Evolutionary conservation across 2,888 invertebrate genomes (phyloP).

Genomic region (Xylota sylvarum): DNA sequence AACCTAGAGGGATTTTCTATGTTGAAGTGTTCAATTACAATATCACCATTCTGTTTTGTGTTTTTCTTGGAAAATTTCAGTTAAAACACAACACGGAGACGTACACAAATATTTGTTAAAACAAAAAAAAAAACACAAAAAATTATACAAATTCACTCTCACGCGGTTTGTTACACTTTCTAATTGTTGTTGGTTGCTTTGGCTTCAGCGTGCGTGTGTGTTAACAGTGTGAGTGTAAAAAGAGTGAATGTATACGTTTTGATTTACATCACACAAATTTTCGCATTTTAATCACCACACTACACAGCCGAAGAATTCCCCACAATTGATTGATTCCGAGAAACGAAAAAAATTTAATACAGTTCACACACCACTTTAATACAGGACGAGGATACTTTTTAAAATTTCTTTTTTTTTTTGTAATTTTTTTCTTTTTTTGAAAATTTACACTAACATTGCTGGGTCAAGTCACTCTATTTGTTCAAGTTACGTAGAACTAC

Average conservation of each 20-base stretch:
- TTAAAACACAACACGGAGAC: constrained; percentile 7
- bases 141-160: constrained; percentile 21
- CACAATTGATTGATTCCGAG: constrained; percentile 46
- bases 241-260: constrained; percentile 15
- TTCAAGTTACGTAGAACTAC: constrained; percentile 46
- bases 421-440: constrained; percentile 4
- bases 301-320: constrained; percentile 10
- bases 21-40: background rate
- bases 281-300: constrained; percentile 37
- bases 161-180: constrained; percentile 53
- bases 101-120: background rate
- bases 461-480: constrained; percentile 11
- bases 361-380: background rate
- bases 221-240: constrained; percentile 1
- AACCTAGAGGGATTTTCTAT: constrained; percentile 44
- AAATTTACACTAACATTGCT: constrained; percentile 2
- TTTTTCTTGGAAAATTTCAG: background rate
- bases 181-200: constrained; percentile 45
- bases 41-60: background rate
- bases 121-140: no score
- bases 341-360: background rate
- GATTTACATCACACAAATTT: constrained; percentile 54
- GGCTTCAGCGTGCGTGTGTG: background rate
- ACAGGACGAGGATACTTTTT: background rate
- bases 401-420: no score